A percentile compares a stretch with the other conserved stretches of the same genome.
phyloP scores from a whole-genome alignment of 1,140 invertebrate genomes.

The Apis dorsata region DNA sequence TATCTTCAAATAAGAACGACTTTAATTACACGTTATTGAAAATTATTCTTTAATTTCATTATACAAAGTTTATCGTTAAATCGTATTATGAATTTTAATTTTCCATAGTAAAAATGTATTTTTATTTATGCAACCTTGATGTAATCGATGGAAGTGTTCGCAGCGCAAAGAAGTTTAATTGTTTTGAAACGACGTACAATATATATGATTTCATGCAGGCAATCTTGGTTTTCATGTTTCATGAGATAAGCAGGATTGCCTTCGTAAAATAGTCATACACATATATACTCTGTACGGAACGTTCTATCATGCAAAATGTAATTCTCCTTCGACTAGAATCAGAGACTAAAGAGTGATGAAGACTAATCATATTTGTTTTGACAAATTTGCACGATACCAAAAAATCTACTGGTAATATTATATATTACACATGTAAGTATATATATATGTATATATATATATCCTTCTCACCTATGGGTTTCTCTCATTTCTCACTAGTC shows the following conservation, averaged over 20 bases:
- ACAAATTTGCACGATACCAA: neutral
- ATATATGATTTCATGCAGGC: neutral
- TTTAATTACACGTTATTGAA: neutral
- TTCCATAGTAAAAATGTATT: too few species aligned
- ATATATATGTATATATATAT: neutral
- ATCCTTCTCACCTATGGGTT: neutral
- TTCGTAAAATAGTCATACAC: neutral
- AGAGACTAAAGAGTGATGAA: neutral
- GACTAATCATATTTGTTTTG: neutral
- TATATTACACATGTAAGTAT: neutral
- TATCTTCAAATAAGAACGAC: neutral
- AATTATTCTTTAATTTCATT: neutral
- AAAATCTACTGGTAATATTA: neutral
- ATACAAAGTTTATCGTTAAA: neutral
- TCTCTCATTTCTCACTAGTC: neutral
- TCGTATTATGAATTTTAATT: neutral
- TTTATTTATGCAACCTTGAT: neutral
- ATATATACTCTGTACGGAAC: neutral
- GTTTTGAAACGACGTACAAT: neutral
- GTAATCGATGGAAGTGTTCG: neutral
- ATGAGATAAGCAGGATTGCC: conserved; percentile 5
- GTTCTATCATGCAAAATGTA: neutral
- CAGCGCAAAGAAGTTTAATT: conserved; percentile 1
- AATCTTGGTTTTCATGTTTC: conserved; percentile 7
- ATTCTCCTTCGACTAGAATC: neutral